Evolutionary conservation across 2,797 vertebrate species (phyloP).

Genomic region (Cheirogaleus major): DNA sequence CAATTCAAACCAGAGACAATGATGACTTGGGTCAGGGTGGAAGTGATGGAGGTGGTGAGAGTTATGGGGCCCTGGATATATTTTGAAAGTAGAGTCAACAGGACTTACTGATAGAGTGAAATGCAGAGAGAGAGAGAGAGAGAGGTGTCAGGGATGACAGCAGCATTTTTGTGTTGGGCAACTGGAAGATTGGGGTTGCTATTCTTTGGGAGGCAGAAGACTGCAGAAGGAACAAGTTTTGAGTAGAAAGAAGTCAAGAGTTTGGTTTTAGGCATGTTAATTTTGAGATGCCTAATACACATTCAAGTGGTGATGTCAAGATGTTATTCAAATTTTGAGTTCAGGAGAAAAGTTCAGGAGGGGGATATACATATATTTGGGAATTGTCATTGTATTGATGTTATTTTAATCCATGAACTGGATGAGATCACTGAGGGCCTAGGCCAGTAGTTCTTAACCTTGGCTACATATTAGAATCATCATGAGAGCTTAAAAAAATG

Average conservation of each 20-base stretch:
- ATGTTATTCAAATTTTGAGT: slow-evolving; percentile 20
- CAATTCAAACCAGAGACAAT: not conserved
- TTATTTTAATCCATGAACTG: not conserved
- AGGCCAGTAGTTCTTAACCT: not conserved
- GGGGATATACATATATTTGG: not conserved
- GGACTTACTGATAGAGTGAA: not conserved
- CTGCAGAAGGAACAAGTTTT: not conserved
- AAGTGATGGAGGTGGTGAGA: not conserved
- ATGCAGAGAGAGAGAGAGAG: not conserved
- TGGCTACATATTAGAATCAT: not conserved
- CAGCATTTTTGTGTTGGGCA: not conserved
- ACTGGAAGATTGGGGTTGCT: not conserved
- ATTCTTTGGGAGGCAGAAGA: not conserved
- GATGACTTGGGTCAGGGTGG: not conserved
- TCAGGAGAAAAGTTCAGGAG: not conserved
- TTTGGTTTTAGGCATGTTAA: not conserved
- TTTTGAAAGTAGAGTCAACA: not conserved
- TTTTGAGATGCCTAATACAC: not conserved
- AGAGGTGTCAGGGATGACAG: not conserved
- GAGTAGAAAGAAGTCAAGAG: not conserved
- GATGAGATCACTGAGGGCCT: not conserved
- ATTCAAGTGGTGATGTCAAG: not conserved
- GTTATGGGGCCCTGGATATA: not conserved
- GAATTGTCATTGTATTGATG: not conserved
- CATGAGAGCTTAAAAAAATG: not conserved